phyloP scores from a whole-genome alignment of 2,113 vertebrate genomes.

The Candoia aspera region DNA sequence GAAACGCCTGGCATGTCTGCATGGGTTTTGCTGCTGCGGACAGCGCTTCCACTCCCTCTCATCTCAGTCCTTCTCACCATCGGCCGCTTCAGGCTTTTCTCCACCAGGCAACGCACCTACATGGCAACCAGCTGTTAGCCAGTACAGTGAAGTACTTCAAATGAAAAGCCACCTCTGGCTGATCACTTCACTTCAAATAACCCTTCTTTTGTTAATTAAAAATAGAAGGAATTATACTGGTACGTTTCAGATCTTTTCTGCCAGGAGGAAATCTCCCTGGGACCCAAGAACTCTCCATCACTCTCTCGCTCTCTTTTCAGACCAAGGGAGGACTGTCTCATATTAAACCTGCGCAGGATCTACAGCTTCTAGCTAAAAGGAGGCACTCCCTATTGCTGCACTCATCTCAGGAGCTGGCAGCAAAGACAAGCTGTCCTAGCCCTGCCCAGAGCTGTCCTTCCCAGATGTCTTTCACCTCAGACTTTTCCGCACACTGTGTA shows the following conservation, averaged over 20 bases:
- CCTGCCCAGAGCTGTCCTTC: constrained; percentile 33
- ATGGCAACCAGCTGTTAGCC: background rate
- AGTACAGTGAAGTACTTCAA: background rate
- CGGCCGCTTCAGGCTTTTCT: background rate
- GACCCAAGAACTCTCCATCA: background rate
- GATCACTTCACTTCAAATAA: background rate
- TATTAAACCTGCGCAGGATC: background rate
- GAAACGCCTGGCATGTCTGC: background rate
- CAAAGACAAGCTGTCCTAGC: constrained; percentile 3
- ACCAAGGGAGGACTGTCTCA: background rate
- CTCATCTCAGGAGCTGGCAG: background rate
- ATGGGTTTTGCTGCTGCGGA: background rate
- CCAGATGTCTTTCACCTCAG: constrained; percentile 18
- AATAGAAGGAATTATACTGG: background rate
- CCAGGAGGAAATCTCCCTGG: background rate
- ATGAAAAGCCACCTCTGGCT: background rate
- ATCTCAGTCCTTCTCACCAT: background rate
- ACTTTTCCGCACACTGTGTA: background rate
- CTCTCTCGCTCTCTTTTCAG: background rate
- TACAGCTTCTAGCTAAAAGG: background rate
- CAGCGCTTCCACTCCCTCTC: background rate
- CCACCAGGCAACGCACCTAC: background rate
- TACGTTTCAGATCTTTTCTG: background rate
- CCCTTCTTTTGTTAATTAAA: background rate
- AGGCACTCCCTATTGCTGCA: background rate